Percentiles rank a stretch among this genome's conserved stretches.
phyloP scores from a whole-genome alignment of 2,113 vertebrate species.

The Ovis canadensis region DNA sequence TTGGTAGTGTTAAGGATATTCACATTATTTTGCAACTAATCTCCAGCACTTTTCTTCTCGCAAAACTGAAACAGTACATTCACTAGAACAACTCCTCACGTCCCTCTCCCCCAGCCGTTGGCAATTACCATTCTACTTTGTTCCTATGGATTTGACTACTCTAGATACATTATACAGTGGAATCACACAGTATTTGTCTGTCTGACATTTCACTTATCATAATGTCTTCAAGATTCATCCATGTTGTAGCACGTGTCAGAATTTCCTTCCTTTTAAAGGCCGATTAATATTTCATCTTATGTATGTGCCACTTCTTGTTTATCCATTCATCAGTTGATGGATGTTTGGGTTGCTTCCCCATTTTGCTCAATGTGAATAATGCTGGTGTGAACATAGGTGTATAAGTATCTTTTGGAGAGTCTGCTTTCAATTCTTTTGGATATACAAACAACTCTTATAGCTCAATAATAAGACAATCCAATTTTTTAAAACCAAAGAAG shows the following conservation, averaged over 20 bases:
- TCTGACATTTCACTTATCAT: background rate
- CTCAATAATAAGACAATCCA: background rate
- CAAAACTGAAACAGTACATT: background rate
- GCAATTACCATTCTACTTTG: background rate
- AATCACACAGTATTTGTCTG: background rate
- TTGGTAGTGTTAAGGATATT: background rate
- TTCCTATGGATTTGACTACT: background rate
- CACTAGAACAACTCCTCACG: background rate
- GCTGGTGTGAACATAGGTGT: background rate
- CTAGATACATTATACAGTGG: background rate
- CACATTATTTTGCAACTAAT: background rate
- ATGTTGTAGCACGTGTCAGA: background rate
- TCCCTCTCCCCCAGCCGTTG: background rate
- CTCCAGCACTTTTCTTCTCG: background rate
- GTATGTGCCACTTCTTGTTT: background rate
- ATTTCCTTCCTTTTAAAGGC: background rate
- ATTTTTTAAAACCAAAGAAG: background rate
- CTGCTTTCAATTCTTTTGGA: background rate
- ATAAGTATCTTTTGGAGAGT: background rate
- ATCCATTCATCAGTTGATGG: background rate
- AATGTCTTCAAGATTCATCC: background rate
- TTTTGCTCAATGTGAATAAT: background rate
- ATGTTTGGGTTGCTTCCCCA: background rate
- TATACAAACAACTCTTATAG: background rate
- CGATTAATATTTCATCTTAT: background rate